A percentile compares a stretch with the other conserved stretches of the same genome.
Conservation (phyloP, 2,113 vertebrate genomes). For the Sus scrofa region DNA sequence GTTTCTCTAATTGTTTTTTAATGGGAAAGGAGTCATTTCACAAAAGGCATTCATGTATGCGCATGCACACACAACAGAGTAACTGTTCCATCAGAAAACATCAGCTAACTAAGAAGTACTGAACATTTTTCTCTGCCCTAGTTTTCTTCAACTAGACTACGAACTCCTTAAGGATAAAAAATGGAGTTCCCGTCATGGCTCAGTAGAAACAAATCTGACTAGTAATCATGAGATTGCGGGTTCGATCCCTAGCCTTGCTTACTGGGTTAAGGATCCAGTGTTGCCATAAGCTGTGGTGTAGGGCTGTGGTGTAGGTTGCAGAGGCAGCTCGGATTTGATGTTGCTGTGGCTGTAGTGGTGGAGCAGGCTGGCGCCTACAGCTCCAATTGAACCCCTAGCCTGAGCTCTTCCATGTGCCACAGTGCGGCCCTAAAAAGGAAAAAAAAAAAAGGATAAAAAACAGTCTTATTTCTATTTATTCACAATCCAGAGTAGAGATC, state of each 20-base stretch:
- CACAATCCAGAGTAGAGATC: neutral
- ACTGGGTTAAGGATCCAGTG: no score
- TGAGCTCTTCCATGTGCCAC: no score
- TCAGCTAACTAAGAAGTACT: neutral
- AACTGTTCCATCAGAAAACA: slow-evolving; percentile 24
- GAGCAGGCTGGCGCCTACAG: no score
- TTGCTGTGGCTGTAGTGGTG: no score
- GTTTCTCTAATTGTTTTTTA: slow-evolving; percentile 4
- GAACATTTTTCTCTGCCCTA: slow-evolving; percentile 30
- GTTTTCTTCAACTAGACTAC: slow-evolving; percentile 15
- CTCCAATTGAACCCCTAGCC: no score
- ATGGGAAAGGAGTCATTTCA: slow-evolving; percentile 8
- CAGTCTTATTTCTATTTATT: neutral
- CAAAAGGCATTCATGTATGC: neutral
- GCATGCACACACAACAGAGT: neutral
- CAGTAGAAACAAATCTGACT: no score
- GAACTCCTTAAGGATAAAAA: neutral
- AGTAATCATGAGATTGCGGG: no score
- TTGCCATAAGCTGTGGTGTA: no score
- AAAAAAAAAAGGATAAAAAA: slow-evolving; percentile 7
- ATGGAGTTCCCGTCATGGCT: neutral
- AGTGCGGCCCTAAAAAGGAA: no score
- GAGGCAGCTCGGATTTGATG: no score
- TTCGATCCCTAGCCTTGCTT: no score
- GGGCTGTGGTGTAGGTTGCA: no score